Base-by-base conservation (phyloP, 2,113 vertebrate genomes). In the Ascaphus truei region DNA sequence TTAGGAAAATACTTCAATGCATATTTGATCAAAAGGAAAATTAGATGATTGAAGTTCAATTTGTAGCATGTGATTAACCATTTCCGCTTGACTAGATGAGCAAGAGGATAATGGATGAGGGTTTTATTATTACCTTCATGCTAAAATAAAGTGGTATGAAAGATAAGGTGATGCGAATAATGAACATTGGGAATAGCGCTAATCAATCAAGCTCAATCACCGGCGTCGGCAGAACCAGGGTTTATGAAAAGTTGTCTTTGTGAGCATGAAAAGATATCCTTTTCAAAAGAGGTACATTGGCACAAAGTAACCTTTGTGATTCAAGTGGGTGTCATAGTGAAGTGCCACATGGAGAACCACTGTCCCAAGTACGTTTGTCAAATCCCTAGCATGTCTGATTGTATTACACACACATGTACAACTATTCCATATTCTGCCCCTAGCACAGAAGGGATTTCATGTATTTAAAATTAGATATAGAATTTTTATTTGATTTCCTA, bases 121-220 rank as follows among this genome's bases (percentile, higher is more conserved):
- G 91, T 93, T 95, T 96, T 97, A 98, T 98, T 97, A 98, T 97
- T 94, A 94, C 93, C 92, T 96, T 96, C 94, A 85, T 93, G 90
- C 88, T 92, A 92, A 93, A 95, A 96, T 98, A 93, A 98, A 96
- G 94, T 95, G 93, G 93, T 93, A 94, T 94, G 89, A 92, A 95
- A 92, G 97, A 99, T 98, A 98, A 98, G 94, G 94, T 96, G 95
- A 98, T 91, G 94, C 95, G 94, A 98, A 96, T 98, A 98, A 99
- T 98, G 96, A 96, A 93, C 92, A 88, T 89, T 91, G 92, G 93
- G 90, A 93, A 94, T 88, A 91, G 90, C 76, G 90, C 88, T 93
- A 93, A 99, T 99, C 94, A 90, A 93, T 99, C 96, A 97, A 89
- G 84, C 87, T 92, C 91, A 89, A n/a, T 53, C 51, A 16, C 13